Conservation (phyloP, 2,888 invertebrate genomes). For the Stegophylla sp. region DNA sequence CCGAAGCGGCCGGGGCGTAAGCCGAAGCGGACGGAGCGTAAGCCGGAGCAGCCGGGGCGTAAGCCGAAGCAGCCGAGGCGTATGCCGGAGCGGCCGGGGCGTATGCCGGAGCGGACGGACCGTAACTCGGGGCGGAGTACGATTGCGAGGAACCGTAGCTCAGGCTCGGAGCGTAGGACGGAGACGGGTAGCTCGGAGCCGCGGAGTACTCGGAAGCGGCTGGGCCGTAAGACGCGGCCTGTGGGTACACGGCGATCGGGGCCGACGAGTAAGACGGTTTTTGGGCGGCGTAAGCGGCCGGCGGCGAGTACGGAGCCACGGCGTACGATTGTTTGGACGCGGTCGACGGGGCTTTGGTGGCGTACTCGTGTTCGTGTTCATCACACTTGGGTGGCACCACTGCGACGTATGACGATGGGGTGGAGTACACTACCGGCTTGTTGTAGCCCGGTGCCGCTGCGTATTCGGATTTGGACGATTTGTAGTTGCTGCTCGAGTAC, state of each 20-base stretch:
- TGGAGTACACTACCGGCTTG: slow-evolving; percentile 35
- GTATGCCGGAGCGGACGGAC: neutral
- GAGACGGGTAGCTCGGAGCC: neutral
- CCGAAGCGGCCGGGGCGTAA: slow-evolving; percentile 32
- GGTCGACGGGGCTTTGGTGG: slow-evolving; percentile 34
- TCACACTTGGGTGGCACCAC: slow-evolving; percentile 32
- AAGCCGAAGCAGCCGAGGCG: slow-evolving; percentile 12
- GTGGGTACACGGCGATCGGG: slow-evolving; percentile 47
- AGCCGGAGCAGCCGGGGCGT: slow-evolving; percentile 18
- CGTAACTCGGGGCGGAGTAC: neutral
- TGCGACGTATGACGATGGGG: slow-evolving; percentile 33
- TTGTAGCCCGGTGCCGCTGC: slow-evolving; percentile 7
- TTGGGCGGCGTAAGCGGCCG: neutral
- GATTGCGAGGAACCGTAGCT: slow-evolving; percentile 24
- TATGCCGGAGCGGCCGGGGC: slow-evolving; percentile 37
- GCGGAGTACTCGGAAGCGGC: slow-evolving; percentile 24
- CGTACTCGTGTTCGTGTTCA: slow-evolving; percentile 30
- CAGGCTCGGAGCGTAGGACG: slow-evolving; percentile 8
- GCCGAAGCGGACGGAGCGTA: slow-evolving; percentile 21
- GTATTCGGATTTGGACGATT: slow-evolving; percentile 49
- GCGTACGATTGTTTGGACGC: slow-evolving; percentile 43
- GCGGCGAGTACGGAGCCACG: slow-evolving; percentile 16
- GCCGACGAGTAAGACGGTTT: slow-evolving; percentile 39
- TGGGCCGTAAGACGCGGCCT: slow-evolving; percentile 20
- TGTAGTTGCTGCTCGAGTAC: slow-evolving; percentile 52